Evolutionary conservation across 2,113 vertebrate species (phyloP).

Genomic region (Pangasianodon hypophthalmus): DNA sequence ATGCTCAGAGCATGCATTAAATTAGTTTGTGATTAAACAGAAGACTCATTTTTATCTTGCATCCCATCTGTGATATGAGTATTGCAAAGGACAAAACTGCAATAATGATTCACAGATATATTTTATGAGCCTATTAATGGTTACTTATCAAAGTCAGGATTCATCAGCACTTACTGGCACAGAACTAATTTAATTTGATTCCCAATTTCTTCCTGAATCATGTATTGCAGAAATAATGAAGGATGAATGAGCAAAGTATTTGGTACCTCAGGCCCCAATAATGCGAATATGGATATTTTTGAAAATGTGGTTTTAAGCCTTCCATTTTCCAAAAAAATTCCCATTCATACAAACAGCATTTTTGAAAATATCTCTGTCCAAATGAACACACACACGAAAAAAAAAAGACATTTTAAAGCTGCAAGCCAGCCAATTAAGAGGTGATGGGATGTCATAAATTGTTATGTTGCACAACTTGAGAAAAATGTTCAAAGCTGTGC

Average conservation of each 20-base stretch:
- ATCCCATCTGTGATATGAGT: neutral
- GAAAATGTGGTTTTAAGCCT: no score
- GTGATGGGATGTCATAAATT: no score
- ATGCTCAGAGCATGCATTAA: neutral
- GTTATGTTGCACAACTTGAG: no score
- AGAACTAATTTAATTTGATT: neutral
- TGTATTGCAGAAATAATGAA: neutral
- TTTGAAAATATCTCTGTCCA: no score
- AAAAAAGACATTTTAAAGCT: no score
- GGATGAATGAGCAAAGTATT: no score
- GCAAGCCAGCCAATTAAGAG: no score
- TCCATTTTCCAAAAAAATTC: no score
- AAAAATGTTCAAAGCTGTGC: no score
- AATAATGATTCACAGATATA: neutral
- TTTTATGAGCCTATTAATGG: neutral
- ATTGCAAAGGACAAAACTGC: neutral
- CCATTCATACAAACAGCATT: no score
- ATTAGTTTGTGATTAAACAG: neutral
- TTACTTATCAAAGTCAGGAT: neutral
- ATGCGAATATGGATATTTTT: neutral
- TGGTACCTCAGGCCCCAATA: no score
- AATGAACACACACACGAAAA: no score
- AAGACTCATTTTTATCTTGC: neutral
- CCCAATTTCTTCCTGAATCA: neutral
- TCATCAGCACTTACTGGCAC: neutral